Percentiles rank a stretch among this genome's conserved stretches.
Evolutionary conservation across 2,888 invertebrate species (phyloP).

Genomic region (Ochropleura leucogaster): DNA sequence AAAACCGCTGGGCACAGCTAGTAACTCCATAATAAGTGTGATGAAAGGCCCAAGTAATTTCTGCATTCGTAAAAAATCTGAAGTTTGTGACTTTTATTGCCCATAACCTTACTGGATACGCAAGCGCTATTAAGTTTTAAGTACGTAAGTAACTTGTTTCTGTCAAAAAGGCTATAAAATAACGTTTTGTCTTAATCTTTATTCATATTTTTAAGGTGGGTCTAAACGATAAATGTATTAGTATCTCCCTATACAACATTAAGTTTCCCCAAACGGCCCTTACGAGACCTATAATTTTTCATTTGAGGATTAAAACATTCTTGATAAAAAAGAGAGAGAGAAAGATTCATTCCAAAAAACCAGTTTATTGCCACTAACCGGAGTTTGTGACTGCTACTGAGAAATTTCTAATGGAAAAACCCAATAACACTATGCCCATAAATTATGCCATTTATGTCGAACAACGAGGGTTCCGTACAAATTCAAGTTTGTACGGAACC

Average conservation of each 20-base stretch:
- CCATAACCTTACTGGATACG: conserved; percentile 30
- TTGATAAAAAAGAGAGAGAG: background rate
- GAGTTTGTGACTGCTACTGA: background rate
- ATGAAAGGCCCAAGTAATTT: conserved; percentile 13
- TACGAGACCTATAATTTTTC: background rate
- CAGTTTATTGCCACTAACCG: background rate
- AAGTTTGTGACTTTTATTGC: conserved; percentile 41
- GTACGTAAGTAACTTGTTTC: conserved; percentile 13
- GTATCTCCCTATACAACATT: background rate
- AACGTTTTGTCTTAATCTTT: conserved; percentile 19
- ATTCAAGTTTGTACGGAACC: no score
- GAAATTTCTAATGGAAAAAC: background rate
- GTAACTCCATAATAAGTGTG: conserved; percentile 25
- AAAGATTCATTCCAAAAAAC: background rate
- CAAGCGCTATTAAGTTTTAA: conserved; percentile 41
- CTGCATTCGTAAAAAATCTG: conserved; percentile 31
- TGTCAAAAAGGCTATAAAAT: conserved; percentile 10
- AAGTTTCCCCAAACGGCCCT: background rate
- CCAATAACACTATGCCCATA: background rate
- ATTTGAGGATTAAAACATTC: background rate
- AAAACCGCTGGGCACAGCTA: no score
- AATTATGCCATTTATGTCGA: no score
- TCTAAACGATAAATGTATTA: conserved; percentile 1
- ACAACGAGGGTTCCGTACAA: no score
- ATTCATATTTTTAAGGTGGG: conserved; percentile 2